Percentiles rank a stretch among this genome's conserved stretches.
These are phyloP conservation scores for Darevskia nairensis DNA, from an alignment of 2,797 vertebrate species.

Conservation along the genomic window DNA sequence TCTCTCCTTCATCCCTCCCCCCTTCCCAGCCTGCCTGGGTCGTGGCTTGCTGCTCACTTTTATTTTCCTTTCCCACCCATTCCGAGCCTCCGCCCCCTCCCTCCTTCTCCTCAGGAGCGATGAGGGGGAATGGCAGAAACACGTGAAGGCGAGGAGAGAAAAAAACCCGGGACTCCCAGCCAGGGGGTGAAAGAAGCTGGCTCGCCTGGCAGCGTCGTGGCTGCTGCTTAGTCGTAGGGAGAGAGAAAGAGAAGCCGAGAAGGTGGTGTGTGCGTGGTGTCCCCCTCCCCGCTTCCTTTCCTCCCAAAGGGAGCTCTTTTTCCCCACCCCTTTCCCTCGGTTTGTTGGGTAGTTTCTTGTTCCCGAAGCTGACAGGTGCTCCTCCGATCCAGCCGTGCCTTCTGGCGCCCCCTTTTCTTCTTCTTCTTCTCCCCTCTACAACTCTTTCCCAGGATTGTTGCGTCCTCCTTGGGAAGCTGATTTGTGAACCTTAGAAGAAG, in stretches of 20 bases:
- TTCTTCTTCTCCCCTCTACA: conserved; percentile 32
- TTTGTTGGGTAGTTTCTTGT: conserved; percentile 14
- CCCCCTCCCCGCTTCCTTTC: neutral
- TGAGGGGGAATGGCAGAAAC: conserved; percentile 22
- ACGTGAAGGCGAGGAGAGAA: conserved; percentile 23
- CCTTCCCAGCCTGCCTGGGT: too few relatives aligned
- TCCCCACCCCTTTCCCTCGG: conserved; percentile 28
- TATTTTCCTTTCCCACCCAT: conserved; percentile 48
- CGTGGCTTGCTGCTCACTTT: neutral
- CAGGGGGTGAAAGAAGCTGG: neutral
- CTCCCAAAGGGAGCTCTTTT: conserved; percentile 32
- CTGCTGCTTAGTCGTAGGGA: fast-evolving
- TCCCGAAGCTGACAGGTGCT: conserved; percentile 68
- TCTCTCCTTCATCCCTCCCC: too few relatives aligned
- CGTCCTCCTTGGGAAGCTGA: conserved; percentile 78
- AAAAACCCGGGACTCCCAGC: neutral
- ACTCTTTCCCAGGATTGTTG: conserved; percentile 67
- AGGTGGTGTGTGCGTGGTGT: neutral
- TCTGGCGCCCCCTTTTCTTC: conserved; percentile 15
- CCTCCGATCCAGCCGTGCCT: conserved; percentile 29
- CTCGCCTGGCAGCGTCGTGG: neutral
- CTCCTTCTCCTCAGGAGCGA: conserved; percentile 29
- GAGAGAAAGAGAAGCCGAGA: neutral
- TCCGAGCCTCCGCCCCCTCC: neutral
- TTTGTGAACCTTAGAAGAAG: conserved; percentile 59